Evolutionary conservation across 2,888 invertebrate genomes (phyloP).

Genomic region (Eristalis intricaria): DNA sequence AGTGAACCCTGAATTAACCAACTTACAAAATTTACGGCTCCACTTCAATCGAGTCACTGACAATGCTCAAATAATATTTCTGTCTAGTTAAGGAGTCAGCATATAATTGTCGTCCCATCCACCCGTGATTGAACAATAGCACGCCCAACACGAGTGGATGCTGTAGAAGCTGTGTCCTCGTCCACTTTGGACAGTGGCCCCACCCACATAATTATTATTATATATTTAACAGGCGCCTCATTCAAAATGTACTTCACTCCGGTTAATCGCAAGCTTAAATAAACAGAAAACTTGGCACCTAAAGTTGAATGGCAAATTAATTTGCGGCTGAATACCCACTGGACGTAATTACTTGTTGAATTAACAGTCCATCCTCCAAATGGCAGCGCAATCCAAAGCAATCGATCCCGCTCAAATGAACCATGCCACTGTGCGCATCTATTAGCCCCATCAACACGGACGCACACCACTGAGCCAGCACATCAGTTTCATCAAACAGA

Average conservation of each 20-base stretch:
- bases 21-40: too few species aligned
- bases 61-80: too few species aligned
- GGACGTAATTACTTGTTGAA: neutral
- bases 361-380: neutral
- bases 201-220: too few species aligned
- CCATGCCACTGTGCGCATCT: neutral
- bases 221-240: too few species aligned
- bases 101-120: too few species aligned
- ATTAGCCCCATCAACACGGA: neutral
- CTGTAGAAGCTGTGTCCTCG: too few species aligned
- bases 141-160: too few species aligned
- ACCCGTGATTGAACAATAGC: too few species aligned
- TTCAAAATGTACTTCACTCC: neutral
- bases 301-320: neutral
- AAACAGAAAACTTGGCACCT: neutral
- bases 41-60: too few species aligned
- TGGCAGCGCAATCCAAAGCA: neutral
- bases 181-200: too few species aligned
- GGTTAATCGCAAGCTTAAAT: neutral
- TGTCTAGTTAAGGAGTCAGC: too few species aligned
- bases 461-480: neutral
- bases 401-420: neutral
- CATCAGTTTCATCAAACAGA: neutral
- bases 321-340: neutral
- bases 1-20: too few species aligned